Evolutionary conservation across 2,797 vertebrate species (phyloP), one percentile per base, ranked within the genome.

Genomic region (Coluber constrictor): DNA sequence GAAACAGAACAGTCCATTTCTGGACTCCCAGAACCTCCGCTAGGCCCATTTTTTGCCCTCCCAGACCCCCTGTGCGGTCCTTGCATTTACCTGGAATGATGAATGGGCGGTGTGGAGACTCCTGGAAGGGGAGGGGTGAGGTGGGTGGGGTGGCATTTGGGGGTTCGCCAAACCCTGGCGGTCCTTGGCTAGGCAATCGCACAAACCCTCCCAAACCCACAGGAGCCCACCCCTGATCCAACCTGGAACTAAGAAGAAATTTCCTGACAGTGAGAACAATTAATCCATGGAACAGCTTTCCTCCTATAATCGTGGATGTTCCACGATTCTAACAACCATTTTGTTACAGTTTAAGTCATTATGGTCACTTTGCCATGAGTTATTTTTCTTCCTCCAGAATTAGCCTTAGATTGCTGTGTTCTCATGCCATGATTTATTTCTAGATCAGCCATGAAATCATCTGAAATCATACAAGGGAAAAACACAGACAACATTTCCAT

Each of bases 91-190:
- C 51, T 54, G 51, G 51, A 54, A 9, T 54, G 51, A 54, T 54
- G 51, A 54, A 54, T 10, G 8, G 51, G 51, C 9, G 1, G 10
- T 54, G 51, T 54, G 51, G 51, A 54, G 51, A 54, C 51, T 54
- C 51, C 51, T 54, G 51, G 51, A 1, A 10, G 51, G 51, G 51
- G 51, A 9, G 9, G 51, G 9, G 51, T 54, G 51, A 8, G 51
- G 9, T 54, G 51, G 51, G 51, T 10, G 8, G 1, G 51, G 9
- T 54, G 51, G 51, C 51, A 54, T 54, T 54, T 54, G 51, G 8
- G 1, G 9, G 51, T 54, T 54, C 0, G 9, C 51, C 51, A 0
- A 54, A 54, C 51, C 51, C 51, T 1, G 0, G 51, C 51, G 1
- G 10, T 54, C 51, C 51, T 54, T 54, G 51, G 51, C 51, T 54